These are phyloP conservation scores for Catharus minimus DNA, from an alignment of 2,113 vertebrate species.

Conservation along the genomic window DNA sequence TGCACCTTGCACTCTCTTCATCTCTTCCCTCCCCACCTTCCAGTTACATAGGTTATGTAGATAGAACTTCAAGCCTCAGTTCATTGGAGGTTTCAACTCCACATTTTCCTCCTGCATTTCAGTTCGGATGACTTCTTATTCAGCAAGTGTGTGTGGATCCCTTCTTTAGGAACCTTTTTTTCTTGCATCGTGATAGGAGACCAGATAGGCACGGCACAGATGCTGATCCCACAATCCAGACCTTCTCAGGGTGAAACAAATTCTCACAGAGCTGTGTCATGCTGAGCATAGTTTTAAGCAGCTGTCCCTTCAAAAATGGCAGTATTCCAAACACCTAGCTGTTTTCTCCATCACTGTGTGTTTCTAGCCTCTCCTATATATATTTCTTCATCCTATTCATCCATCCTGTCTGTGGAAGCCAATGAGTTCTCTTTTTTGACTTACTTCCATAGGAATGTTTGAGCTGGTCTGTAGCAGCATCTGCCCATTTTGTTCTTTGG, in stretches of 20 bases:
- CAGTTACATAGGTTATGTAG: neutral
- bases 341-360: neutral
- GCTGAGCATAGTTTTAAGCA: neutral
- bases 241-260: rapidly evolving
- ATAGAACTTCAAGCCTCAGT: neutral
- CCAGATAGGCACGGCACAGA: neutral
- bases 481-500: neutral
- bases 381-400: neutral
- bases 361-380: neutral
- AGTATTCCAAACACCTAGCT: neutral
- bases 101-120: neutral
- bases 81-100: neutral
- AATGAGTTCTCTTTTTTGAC: neutral
- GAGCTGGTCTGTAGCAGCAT: neutral
- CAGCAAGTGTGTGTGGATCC: neutral
- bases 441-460: neutral
- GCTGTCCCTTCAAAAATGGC: neutral
- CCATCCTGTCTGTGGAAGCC: neutral
- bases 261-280: rapidly evolving
- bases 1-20: neutral
- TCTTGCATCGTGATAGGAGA: rapidly evolving
- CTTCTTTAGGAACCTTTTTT: neutral
- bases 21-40: neutral
- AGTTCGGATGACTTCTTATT: neutral
- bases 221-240: neutral